phyloP scores from a whole-genome alignment of 2,113 vertebrate species.

The Siniperca chuatsi region DNA sequence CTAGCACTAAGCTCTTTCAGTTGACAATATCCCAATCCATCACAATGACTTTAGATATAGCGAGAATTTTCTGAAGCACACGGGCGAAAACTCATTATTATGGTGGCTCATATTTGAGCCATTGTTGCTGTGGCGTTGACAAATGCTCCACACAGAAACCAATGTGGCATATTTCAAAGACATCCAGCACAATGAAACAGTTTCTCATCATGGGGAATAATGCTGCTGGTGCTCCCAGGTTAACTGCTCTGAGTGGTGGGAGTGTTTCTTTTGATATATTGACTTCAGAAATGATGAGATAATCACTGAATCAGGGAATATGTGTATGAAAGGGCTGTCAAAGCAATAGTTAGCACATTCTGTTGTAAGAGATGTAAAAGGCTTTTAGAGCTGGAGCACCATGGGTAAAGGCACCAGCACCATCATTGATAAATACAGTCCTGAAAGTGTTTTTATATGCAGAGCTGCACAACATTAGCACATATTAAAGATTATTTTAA shows the following conservation, averaged over 20 bases:
- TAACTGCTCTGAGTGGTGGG: slow-evolving; percentile 40
- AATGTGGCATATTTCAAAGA: slow-evolving; percentile 64
- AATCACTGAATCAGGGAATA: slow-evolving; percentile 36
- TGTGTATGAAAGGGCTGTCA: not conserved
- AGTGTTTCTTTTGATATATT: slow-evolving; percentile 27
- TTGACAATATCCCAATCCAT: slow-evolving; percentile 60
- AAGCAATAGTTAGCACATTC: slow-evolving; percentile 8
- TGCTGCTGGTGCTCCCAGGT: slow-evolving; percentile 40
- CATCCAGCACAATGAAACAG: slow-evolving; percentile 45
- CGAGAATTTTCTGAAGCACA: slow-evolving; percentile 43
- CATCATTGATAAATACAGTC: not conserved
- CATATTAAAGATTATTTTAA: not conserved
- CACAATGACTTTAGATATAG: slow-evolving; percentile 54
- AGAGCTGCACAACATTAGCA: not conserved
- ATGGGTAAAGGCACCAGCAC: slow-evolving; percentile 1
- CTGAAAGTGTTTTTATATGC: not conserved
- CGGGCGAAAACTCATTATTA: slow-evolving; percentile 66
- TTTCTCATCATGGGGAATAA: slow-evolving; percentile 57
- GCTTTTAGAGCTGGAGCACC: slow-evolving; percentile 7
- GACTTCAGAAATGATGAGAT: slow-evolving; percentile 40
- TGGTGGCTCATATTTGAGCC: slow-evolving; percentile 52
- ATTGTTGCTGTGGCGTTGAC: slow-evolving; percentile 54
- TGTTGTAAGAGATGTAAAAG: not conserved
- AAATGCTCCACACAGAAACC: slow-evolving; percentile 57
- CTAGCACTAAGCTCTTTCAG: slow-evolving; percentile 24